Evolutionary conservation across 92 coral and sea anemone genomes (phyloP).

Genomic region (Epizoanthus ramosus): DNA sequence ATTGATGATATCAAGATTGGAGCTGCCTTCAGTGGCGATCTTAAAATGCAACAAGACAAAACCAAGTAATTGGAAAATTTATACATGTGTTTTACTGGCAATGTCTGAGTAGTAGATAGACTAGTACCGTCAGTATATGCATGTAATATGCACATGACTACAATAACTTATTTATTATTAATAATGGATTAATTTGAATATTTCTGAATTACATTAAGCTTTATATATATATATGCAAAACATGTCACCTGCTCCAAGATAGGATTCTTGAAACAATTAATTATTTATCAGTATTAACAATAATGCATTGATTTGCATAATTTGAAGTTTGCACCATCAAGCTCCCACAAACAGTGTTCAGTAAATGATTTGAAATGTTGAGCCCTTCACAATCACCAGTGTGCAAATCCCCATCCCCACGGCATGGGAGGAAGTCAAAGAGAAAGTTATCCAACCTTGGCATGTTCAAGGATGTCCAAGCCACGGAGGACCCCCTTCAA

Average conservation of each 20-base stretch:
- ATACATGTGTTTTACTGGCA: too few species aligned
- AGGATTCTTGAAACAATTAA: conserved; percentile 12
- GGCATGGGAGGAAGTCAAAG: background rate
- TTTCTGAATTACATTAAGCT: background rate
- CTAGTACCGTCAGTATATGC: too few species aligned
- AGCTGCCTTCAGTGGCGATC: too few species aligned
- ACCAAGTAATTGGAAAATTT: too few species aligned
- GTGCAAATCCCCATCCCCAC: conserved; percentile 19
- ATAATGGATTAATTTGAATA: background rate
- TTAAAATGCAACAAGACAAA: too few species aligned
- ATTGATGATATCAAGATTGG: too few species aligned
- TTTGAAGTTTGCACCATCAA: background rate
- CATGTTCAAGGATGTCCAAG: conserved; percentile 25
- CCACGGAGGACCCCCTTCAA: background rate
- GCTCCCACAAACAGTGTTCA: background rate
- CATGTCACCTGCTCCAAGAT: conserved; percentile 1
- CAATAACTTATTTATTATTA: too few species aligned
- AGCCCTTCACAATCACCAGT: conserved; percentile 10
- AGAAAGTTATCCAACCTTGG: conserved; percentile 28
- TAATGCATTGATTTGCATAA: conserved; percentile 22
- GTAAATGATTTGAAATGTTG: background rate
- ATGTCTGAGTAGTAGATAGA: too few species aligned
- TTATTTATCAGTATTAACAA: conserved; percentile 25
- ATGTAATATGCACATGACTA: too few species aligned
- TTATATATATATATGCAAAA: background rate